phyloP scores from a whole-genome alignment of 2,888 invertebrate species.

The Cheilosia scutellata region DNA sequence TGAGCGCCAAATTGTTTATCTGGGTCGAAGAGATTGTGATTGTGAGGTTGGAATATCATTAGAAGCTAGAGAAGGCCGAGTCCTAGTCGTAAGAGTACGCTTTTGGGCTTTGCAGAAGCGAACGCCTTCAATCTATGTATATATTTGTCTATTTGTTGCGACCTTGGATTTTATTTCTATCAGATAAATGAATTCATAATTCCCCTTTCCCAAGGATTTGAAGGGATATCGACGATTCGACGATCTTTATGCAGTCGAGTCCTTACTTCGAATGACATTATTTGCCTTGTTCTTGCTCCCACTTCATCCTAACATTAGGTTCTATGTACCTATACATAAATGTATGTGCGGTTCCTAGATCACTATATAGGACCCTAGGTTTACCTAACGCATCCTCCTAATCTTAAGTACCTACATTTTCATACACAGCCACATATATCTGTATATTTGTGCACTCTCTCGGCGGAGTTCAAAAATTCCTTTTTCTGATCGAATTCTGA shows the following conservation, averaged over 20 bases:
- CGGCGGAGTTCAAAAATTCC: constrained; percentile 43
- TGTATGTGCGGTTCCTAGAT: not conserved
- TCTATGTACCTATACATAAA: not conserved
- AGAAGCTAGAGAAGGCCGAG: not conserved
- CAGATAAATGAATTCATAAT: no score
- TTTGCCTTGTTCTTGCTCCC: not conserved
- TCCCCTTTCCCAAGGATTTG: no score
- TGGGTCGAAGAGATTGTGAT: constrained; percentile 39
- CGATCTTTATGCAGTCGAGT: not conserved
- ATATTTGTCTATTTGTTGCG: no score
- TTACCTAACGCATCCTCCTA: not conserved
- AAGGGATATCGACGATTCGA: no score
- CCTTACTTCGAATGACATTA: not conserved
- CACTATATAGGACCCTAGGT: not conserved
- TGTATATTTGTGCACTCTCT: not conserved
- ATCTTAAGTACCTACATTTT: not conserved
- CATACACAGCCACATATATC: not conserved
- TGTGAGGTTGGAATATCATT: constrained; percentile 46
- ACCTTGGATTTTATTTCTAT: no score
- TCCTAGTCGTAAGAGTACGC: not conserved
- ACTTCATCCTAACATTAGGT: not conserved
- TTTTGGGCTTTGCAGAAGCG: not conserved
- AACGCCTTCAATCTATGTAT: not conserved
- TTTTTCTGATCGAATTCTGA: constrained; percentile 53
- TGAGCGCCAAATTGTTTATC: constrained; percentile 52